Evolutionary conservation across 2,888 invertebrate species (phyloP).

Genomic region (Ectemnius lituratus): DNA sequence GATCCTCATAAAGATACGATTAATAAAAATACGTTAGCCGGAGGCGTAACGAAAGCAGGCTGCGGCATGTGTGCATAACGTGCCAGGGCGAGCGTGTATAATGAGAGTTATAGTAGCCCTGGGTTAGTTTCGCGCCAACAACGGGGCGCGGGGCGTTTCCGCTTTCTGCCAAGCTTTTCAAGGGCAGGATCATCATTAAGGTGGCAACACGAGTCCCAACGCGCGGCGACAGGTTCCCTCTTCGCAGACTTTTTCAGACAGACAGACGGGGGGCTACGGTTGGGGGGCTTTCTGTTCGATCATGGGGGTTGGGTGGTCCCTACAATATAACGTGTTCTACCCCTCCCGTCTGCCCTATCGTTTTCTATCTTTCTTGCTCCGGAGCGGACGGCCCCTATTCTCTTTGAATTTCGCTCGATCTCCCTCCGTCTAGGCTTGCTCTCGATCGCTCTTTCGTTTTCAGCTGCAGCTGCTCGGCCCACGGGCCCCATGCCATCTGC

Average conservation of each 20-base stretch:
- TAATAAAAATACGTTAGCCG: conserved; percentile 7
- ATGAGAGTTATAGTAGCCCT: conserved; percentile 14
- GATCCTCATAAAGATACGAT: conserved; percentile 10
- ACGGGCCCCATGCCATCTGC: conserved; percentile 68
- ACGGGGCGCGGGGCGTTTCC: conserved; percentile 16
- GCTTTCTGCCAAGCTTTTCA: conserved; percentile 21
- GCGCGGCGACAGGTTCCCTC: conserved; percentile 55
- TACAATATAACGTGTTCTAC: conserved; percentile 25
- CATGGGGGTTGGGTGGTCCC: conserved; percentile 43
- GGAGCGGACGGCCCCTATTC: background rate
- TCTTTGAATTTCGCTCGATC: conserved; percentile 2
- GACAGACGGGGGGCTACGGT: conserved; percentile 36
- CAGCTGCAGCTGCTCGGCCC: conserved; percentile 66
- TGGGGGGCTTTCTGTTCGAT: conserved; percentile 39
- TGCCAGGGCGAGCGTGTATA: conserved; percentile 3
- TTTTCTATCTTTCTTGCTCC: conserved; percentile 16
- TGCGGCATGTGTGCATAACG: conserved; percentile 3
- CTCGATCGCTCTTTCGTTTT: conserved; percentile 8
- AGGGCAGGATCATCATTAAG: conserved; percentile 33
- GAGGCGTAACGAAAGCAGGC: conserved; percentile 10
- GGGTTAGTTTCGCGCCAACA: background rate
- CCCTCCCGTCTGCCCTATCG: conserved; percentile 16
- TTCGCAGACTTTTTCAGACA: conserved; percentile 33
- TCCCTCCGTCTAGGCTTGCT: conserved; percentile 3
- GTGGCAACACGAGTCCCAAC: conserved; percentile 30